A percentile compares a stretch with the other conserved stretches of the same genome.
Evolutionary conservation across 2,888 invertebrate species (phyloP).

Genomic region (Asteroscopus sphinx): DNA sequence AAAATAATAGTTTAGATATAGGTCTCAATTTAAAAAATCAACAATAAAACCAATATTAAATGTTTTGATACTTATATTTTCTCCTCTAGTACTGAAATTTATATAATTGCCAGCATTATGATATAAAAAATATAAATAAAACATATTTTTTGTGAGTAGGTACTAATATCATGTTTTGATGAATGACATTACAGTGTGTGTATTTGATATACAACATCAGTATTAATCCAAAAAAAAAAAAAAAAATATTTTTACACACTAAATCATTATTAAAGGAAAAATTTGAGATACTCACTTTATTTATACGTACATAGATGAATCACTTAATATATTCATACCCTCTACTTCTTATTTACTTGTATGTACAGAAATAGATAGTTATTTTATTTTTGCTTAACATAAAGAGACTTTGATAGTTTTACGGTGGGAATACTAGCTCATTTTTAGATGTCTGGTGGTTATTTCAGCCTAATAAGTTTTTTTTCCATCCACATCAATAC

Average conservation of each 20-base stretch:
- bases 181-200: slow-evolving; percentile 36
- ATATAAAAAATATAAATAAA: slow-evolving; percentile 72
- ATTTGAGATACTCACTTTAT: slow-evolving; percentile 54
- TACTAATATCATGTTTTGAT: slow-evolving; percentile 45
- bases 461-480: slow-evolving; percentile 73
- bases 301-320: slow-evolving; percentile 58
- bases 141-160: slow-evolving; percentile 54
- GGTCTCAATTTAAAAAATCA: slow-evolving; percentile 28
- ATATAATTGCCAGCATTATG: slow-evolving; percentile 75
- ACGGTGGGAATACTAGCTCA: slow-evolving; percentile 87
- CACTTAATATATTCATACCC: slow-evolving; percentile 64
- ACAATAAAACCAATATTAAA: slow-evolving; percentile 64
- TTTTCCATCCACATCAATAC: slow-evolving; percentile 63
- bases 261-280: slow-evolving; percentile 49
- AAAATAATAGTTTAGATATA: no score
- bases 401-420: slow-evolving; percentile 82
- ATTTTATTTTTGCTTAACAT: slow-evolving; percentile 72
- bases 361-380: slow-evolving; percentile 75
- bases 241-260: no score
- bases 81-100: slow-evolving; percentile 75
- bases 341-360: slow-evolving; percentile 72
- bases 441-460: slow-evolving; percentile 84
- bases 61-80: slow-evolving; percentile 82
- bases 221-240: no score
- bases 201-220: slow-evolving; percentile 36